Base-by-base conservation (phyloP, 1,140 invertebrate species). In the Tetragnatha versicolor region DNA sequence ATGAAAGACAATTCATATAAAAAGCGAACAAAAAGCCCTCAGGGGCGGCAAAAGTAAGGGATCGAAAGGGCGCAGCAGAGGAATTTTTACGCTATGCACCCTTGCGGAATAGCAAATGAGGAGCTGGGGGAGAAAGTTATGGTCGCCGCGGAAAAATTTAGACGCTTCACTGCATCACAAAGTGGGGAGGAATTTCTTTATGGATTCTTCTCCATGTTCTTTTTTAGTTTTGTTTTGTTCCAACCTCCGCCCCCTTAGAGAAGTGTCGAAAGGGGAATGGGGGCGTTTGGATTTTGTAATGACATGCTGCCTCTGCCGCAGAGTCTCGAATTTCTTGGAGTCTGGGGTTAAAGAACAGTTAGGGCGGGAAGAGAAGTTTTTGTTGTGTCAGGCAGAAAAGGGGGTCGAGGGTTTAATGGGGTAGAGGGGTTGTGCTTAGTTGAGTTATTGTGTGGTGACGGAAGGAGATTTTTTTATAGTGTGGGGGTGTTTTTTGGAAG, bases 1-100 rank as follows among this genome's bases (percentile, higher is more conserved):
- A 47, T 45, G 63, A 68, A 68, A 68, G 42, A 45, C 63, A 68
- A 68, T 68, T 68, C 63, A 68, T 68, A 68, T 39, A 68, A 68
- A 66, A 66, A 68, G 39, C 25, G 37, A 39, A 68, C 10, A 37
- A 68, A 68, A 68, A 29, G 42, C 35, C 63, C 42, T 68, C 10
- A 39, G 45, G 63, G 63, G 39, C 20, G 3, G 39, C 22, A 5
- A 42, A 22, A 9, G 29, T 33, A 58, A 45, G 27, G 5, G 22
- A n/a, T n/a, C n/a, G n/a, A n/a, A n/a, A n/a, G n/a, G n/a, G n/a
- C n/a, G n/a, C n/a, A n/a, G 63, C 39, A 42, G 33, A 68, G 33
- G 63, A 68, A 68, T 68, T 68, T 68, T 68, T 68, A 68, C 63
- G 33, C 63, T 49, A 68, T 14, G 27, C 29, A 68, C 63, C 63